Evolutionary conservation across 2,113 vertebrate genomes (phyloP).

Genomic region (Hemibagrus wyckioides): DNA sequence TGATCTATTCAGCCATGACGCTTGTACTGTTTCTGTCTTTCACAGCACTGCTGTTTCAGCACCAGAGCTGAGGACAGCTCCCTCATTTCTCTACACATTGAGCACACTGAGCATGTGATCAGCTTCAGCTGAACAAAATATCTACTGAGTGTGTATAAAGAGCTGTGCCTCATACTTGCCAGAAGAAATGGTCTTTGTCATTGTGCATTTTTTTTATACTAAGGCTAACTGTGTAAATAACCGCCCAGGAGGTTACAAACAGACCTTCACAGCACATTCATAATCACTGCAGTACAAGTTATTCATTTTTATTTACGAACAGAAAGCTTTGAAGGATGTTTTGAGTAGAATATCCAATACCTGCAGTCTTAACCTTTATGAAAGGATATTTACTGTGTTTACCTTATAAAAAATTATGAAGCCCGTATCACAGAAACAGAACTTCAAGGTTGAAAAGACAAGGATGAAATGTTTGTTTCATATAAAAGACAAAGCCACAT

Average conservation of each 20-base stretch:
- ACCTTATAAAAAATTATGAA: neutral
- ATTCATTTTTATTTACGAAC: neutral
- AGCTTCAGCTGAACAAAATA: neutral
- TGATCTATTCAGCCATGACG: slow-evolving; percentile 25
- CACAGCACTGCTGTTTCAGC: slow-evolving; percentile 24
- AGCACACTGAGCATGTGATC: neutral
- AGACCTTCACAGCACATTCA: neutral
- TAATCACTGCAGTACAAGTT: neutral
- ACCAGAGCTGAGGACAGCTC: slow-evolving; percentile 43
- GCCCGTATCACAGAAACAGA: neutral
- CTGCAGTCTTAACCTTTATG: neutral
- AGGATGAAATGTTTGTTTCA: neutral
- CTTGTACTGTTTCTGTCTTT: neutral
- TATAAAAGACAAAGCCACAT: neutral
- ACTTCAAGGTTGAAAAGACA: neutral
- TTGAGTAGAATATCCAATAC: neutral
- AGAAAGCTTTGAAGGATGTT: neutral
- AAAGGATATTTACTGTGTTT: neutral
- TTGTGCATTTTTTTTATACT: neutral
- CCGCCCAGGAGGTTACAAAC: neutral
- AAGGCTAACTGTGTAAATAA: neutral
- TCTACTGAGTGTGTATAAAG: neutral
- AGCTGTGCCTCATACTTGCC: neutral
- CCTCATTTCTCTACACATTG: neutral
- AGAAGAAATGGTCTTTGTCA: neutral